Evolutionary conservation across 2,888 invertebrate genomes (phyloP).

Genomic region (Acanthopleura granulata): DNA sequence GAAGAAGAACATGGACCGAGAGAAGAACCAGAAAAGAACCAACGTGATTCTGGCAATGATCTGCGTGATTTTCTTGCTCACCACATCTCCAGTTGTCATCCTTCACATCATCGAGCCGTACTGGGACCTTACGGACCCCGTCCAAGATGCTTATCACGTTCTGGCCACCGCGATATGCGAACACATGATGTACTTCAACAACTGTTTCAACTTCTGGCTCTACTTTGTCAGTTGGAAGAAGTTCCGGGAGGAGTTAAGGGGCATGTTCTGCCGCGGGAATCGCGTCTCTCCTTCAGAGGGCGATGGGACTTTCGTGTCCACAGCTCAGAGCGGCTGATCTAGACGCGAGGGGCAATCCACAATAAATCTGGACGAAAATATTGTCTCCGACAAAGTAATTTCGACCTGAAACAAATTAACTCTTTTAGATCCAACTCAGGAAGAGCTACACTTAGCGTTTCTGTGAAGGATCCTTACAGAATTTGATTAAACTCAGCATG

Average conservation of each 20-base stretch:
- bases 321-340: not conserved
- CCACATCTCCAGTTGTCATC: slow-evolving; percentile 16
- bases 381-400: too few relatives aligned
- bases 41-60: slow-evolving; percentile 14
- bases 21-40: slow-evolving; percentile 11
- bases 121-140: not conserved
- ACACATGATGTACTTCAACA: slow-evolving; percentile 18
- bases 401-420: too few relatives aligned
- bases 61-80: slow-evolving; percentile 6
- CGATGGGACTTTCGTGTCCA: not conserved
- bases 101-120: slow-evolving; percentile 13
- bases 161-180: not conserved
- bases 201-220: slow-evolving; percentile 17
- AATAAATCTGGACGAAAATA: too few relatives aligned
- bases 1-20: slow-evolving; percentile 16
- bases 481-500: too few relatives aligned
- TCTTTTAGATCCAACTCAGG: too few relatives aligned
- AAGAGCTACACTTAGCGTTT: too few relatives aligned
- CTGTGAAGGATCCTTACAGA: too few relatives aligned
- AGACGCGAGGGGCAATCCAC: too few relatives aligned
- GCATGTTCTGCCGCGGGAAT: slow-evolving; percentile 14
- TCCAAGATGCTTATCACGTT: not conserved
- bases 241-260: slow-evolving; percentile 17
- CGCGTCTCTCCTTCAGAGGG: not conserved
- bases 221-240: slow-evolving; percentile 17